Base-by-base conservation (phyloP, 2,113 vertebrate genomes). In the Zapus hudsonius region DNA sequence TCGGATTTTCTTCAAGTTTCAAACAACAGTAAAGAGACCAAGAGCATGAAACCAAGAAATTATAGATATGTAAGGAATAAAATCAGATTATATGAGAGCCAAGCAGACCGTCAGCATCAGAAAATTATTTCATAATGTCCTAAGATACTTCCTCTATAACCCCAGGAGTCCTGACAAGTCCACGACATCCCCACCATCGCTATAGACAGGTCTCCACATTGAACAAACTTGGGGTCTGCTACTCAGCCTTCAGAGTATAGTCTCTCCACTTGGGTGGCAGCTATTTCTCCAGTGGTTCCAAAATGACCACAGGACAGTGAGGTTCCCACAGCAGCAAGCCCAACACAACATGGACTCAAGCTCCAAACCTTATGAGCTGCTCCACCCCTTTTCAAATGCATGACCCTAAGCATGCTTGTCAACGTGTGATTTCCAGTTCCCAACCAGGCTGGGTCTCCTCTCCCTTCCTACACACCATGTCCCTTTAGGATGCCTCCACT, bases 1-100 rank as follows among this genome's bases (percentile, higher is more conserved):
- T 22, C 9, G 47, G 36, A 55, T 57, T 80, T 92, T 92, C 79
- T 73, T 87, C 64, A 75, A 38, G 33, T 55, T 78, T 85, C 81
- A 66, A 64, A 81, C 63, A 70, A 74, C 2, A 64, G 25, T 40
- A 82, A 87, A 38, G 61, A 88, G 22, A 19, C 59, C 8, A n/a
- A 33, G 3, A 66, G 52, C 36, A 38, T 84, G 11, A 75, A n/a
- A 88, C 74, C 13, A 70, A 76, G 29, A 73, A 19, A 70, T 47
- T 17, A 29, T 23, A 29, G 38, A 16, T 38, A 8, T 47, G 12
- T 25, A 70, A 36, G 70, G 47, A n/a, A 67, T 27, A 84, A 76
- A 89, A 55, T 40, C 25, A 81, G 82, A 64, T 64, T 36, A n/a
- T 12, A 25, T 17, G 40, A 63, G 40, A 90, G 11, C 22, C 16